These are phyloP conservation scores for Drosophila melanica DNA, from an alignment of 1,140 invertebrate species.

Conservation along the genomic window DNA sequence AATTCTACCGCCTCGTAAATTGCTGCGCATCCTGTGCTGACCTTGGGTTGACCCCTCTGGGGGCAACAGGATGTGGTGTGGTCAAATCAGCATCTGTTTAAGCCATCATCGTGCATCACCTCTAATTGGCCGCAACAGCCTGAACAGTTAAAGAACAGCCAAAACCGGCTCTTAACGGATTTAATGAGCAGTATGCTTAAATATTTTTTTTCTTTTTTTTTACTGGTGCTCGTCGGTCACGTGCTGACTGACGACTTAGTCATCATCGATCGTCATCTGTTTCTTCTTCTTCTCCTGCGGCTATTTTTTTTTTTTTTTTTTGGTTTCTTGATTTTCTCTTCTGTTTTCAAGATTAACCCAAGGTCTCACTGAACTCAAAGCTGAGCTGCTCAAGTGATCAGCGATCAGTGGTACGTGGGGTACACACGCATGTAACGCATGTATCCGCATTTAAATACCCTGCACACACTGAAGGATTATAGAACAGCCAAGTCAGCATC, in stretches of 20 bases:
- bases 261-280: constrained; percentile 19
- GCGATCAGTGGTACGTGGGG: background rate
- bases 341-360: constrained; percentile 24
- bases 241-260: constrained; percentile 20
- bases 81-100: constrained; percentile 7
- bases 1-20: constrained; percentile 24
- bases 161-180: constrained; percentile 55
- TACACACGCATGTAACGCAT: constrained; percentile 35
- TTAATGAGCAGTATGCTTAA: constrained; percentile 52
- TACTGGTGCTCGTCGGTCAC: constrained; percentile 12
- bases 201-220: background rate
- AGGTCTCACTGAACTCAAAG: constrained; percentile 12
- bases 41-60: constrained; percentile 37
- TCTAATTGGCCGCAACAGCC: constrained; percentile 9
- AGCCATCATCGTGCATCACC: constrained; percentile 12
- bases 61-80: constrained; percentile 51
- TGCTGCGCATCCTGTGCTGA: constrained; percentile 30
- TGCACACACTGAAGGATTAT: background rate
- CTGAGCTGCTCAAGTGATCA: constrained; percentile 27
- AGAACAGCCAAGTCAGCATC: background rate
- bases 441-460: constrained; percentile 35
- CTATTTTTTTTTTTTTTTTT: background rate
- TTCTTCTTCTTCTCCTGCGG: background rate
- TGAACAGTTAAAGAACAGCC: background rate
- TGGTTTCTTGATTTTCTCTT: constrained; percentile 6